Evolutionary conservation across 2,797 vertebrate genomes (phyloP).

Genomic region (Darevskia nairensis): DNA sequence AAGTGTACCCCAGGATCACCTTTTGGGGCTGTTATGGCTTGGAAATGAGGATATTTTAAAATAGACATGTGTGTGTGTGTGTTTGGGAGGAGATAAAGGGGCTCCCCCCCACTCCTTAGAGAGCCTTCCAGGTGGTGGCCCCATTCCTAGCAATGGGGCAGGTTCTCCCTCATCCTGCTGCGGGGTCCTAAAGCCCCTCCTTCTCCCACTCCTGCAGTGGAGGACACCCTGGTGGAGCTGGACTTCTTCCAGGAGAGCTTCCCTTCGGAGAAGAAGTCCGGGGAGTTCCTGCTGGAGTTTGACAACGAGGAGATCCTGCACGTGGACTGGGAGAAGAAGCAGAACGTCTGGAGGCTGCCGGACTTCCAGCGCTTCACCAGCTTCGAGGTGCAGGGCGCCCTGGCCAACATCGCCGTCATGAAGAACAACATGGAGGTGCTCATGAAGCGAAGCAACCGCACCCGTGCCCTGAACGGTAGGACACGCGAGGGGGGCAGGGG

Average conservation of each 20-base stretch:
- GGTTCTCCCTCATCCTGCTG: background rate
- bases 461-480: constrained; percentile 15
- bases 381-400: constrained; percentile 43
- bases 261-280: background rate
- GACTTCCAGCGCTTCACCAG: fast-evolving
- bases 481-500: too few relatives aligned
- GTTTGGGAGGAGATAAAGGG: too few relatives aligned
- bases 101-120: fast-evolving
- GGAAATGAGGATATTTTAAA: too few relatives aligned
- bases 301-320: constrained; percentile 41
- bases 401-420: fast-evolving
- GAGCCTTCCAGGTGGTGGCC: too few relatives aligned
- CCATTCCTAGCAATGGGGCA: background rate
- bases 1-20: too few relatives aligned
- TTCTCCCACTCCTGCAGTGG: background rate
- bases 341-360: constrained; percentile 43
- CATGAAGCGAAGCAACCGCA: constrained; percentile 11
- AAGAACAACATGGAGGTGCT: background rate
- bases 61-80: too few relatives aligned
- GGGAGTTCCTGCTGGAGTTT: constrained; percentile 38
- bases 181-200: too few relatives aligned
- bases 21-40: too few relatives aligned
- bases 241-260: constrained; percentile 18
- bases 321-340: constrained; percentile 34
- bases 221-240: background rate